Conservation (phyloP, 1,140 invertebrate species). For the Nephotettix cincticeps region DNA sequence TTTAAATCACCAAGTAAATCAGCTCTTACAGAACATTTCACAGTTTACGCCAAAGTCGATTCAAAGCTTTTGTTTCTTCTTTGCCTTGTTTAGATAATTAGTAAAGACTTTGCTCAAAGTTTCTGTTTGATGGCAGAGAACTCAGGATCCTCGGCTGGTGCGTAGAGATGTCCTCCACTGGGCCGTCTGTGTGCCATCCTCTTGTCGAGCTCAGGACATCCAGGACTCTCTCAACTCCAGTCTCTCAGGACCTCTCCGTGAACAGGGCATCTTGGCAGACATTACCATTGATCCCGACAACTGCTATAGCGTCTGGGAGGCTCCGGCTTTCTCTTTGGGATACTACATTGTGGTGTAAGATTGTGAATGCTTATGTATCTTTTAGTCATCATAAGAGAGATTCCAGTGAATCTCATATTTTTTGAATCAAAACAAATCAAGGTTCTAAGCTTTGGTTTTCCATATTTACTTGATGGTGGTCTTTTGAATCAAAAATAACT, state of each 20-base stretch:
- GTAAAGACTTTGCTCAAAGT: background rate
- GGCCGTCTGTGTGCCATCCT: conserved; percentile 59
- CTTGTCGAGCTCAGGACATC: conserved; percentile 55
- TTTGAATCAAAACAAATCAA: too few species aligned
- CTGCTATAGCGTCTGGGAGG: conserved; percentile 15
- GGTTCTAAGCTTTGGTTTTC: too few species aligned
- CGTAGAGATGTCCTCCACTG: conserved; percentile 45
- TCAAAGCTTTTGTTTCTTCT: too few species aligned
- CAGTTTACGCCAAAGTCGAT: too few species aligned
- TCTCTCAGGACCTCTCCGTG: background rate
- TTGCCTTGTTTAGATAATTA: too few species aligned
- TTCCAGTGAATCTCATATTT: too few species aligned
- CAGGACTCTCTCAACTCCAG: conserved; percentile 48
- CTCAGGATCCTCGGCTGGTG: background rate
- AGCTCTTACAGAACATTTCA: too few species aligned
- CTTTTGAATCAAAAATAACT: too few species aligned
- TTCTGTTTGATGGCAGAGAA: background rate
- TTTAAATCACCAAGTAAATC: too few species aligned
- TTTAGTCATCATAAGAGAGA: too few species aligned
- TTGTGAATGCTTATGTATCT: background rate
- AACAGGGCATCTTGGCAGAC: conserved; percentile 22
- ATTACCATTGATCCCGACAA: conserved; percentile 6
- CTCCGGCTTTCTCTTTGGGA: background rate
- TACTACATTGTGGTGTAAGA: conserved; percentile 24
- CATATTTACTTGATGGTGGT: too few species aligned